phyloP scores from a whole-genome alignment of 2,888 invertebrate species.

The Eudemis profundana region DNA sequence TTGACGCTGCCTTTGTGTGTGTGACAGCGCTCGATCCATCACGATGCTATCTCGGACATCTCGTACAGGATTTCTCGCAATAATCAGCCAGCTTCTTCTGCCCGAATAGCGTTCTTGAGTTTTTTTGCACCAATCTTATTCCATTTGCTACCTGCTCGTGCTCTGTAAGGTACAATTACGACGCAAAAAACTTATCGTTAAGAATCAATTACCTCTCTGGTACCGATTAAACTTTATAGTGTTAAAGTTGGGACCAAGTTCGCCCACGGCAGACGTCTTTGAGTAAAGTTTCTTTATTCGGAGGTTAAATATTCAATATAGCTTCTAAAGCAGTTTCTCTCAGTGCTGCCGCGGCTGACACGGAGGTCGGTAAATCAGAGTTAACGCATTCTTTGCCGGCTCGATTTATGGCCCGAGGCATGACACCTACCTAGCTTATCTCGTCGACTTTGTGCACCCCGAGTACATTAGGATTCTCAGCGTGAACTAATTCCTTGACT shows the following conservation, averaged over 20 bases:
- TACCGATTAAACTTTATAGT: constrained; percentile 31
- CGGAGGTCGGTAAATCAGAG: constrained; percentile 75
- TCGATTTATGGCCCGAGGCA: constrained; percentile 71
- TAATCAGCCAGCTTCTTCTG: constrained; percentile 53
- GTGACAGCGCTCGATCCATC: constrained; percentile 60
- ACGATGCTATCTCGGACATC: constrained; percentile 61
- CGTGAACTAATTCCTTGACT: constrained; percentile 26
- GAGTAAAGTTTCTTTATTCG: constrained; percentile 39
- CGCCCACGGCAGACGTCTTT: constrained; percentile 28
- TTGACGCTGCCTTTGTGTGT: constrained; percentile 61
- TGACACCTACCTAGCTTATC: constrained; percentile 65
- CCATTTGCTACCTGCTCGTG: constrained; percentile 39
- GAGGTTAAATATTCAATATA: constrained; percentile 44
- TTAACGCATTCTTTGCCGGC: constrained; percentile 74
- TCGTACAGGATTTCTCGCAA: constrained; percentile 61
- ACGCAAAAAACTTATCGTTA: constrained; percentile 20
- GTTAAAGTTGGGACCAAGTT: constrained; percentile 30
- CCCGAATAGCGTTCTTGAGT: constrained; percentile 46
- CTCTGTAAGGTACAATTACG: constrained; percentile 24
- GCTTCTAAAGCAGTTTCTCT: constrained; percentile 44
- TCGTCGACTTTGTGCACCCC: constrained; percentile 61
- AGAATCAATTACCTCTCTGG: constrained; percentile 29
- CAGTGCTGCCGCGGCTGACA: constrained; percentile 54
- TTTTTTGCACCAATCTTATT: constrained; percentile 50
- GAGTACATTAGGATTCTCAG: constrained; percentile 50